Evolutionary conservation across 2,888 invertebrate species (phyloP), one percentile per base, ranked within the genome.

Genomic region (Chymomyza caudatula): DNA sequence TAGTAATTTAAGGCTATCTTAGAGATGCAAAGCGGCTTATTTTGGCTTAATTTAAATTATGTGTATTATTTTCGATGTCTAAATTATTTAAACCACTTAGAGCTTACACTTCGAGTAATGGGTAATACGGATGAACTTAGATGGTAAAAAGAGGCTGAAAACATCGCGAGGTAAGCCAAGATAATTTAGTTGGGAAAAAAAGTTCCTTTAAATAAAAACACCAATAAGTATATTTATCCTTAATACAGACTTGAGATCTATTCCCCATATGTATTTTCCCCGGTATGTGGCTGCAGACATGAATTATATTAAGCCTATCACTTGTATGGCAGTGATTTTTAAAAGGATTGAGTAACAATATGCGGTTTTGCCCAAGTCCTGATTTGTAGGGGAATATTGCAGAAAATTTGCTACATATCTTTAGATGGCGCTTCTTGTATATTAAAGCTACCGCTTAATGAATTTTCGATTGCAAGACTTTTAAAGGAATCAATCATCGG

Each of bases 321-420:
- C 71, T 77, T 77, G 56, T 65, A 75, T 82, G 79, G 83, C 79
- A 79, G 79, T 74, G 77, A 60, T 68, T 77, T 69, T 71, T 67
- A 25, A 67, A 62, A 60, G 61, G 19, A 66, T 65, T 47, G 68
- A 51, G 63, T 70, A 76, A 75, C 77, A 71, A 74, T 63, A 69
- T 65, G 25, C 54, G 57, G 42, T 56, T 61, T 71, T 71, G 61
- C 62, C 52, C 51, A 65, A 44, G 47, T 67, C 47, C 8, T 47
- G 23, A 37, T 37, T 8, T 54, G 54, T 13, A 54, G 23, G 15
- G 8, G 13, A 54, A 55, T 55, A 63, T 71, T 60, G 54, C 60
- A 29, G 47, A 61, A 63, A 80, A 60, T 63, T 71, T 67, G 71
- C 71, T 83, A 84, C 55, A 79, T 73, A 55, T 81, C 69, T 22